phyloP scores from a whole-genome alignment of 2,113 vertebrate genomes.

The Porphyrio hochstetteri region DNA sequence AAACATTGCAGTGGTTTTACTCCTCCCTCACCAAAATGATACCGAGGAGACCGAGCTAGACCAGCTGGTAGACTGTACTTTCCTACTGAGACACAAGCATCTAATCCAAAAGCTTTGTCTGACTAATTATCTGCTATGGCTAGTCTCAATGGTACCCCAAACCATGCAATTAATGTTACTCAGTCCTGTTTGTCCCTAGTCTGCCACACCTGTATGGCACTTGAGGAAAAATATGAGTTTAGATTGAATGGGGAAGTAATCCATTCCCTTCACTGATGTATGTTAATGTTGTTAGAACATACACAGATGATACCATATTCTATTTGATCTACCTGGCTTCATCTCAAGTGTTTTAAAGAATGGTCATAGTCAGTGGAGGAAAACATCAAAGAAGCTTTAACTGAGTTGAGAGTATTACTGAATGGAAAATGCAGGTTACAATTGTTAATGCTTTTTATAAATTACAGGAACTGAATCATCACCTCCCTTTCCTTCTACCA shows the following conservation, averaged over 20 bases:
- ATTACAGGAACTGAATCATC: neutral
- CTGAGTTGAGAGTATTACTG: neutral
- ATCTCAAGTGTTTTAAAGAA: neutral
- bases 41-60: neutral
- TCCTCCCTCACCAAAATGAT: neutral
- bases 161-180: neutral
- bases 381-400: constrained; percentile 17
- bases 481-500: neutral
- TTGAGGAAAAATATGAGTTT: neutral
- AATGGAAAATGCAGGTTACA: constrained; percentile 7
- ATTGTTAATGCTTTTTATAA: neutral
- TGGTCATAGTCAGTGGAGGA: neutral
- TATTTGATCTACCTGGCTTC: neutral
- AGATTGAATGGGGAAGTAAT: neutral
- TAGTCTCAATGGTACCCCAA: neutral
- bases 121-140: neutral
- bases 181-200: neutral
- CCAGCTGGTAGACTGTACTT: neutral
- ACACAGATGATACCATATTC: neutral
- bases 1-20: neutral
- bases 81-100: neutral
- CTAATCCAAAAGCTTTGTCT: neutral
- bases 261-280: neutral
- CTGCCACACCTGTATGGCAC: neutral
- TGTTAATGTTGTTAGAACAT: neutral